A percentile compares a stretch with the other conserved stretches of the same genome.
Conservation (phyloP, 2,888 invertebrate species). For the Encarsia formosa region DNA sequence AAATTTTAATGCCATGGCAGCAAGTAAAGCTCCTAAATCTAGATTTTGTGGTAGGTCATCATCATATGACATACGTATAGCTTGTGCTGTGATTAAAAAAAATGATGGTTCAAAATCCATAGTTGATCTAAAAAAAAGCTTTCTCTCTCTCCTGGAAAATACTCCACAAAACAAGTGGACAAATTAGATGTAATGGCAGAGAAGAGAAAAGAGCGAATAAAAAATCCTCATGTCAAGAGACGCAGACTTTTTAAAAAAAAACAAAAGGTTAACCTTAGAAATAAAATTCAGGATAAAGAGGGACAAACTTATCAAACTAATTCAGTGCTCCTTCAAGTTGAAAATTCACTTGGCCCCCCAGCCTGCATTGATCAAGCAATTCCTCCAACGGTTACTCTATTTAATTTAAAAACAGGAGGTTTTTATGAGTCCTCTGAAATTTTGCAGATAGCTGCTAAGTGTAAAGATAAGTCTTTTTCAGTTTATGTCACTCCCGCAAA, state of each 20-base stretch:
- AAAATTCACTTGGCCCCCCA: not conserved
- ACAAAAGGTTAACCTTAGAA: constrained; percentile 16
- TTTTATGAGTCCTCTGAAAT: constrained; percentile 8
- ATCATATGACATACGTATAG: constrained; percentile 3
- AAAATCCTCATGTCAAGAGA: not conserved
- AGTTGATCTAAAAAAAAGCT: not conserved
- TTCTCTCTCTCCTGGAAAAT: constrained; percentile 5
- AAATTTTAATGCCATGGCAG: constrained; percentile 5
- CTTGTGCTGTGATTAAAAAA: constrained; percentile 6
- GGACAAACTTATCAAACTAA: constrained; percentile 20
- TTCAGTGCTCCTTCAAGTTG: constrained; percentile 12
- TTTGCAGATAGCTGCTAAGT: constrained; percentile 19
- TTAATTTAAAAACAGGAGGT: constrained; percentile 5
- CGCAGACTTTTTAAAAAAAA: constrained; percentile 16
- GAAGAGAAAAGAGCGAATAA: constrained; percentile 3
- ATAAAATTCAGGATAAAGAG: constrained; percentile 20
- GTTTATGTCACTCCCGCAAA: constrained; percentile 10
- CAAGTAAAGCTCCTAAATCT: constrained; percentile 14
- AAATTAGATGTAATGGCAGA: not conserved
- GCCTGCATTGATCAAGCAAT: not conserved
- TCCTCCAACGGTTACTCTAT: not conserved
- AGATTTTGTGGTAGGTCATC: constrained; percentile 3
- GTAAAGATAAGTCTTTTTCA: constrained; percentile 3
- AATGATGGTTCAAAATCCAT: constrained; percentile 13
- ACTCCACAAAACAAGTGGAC: not conserved